Evolutionary conservation across 2,888 invertebrate species (phyloP), one percentile per base, ranked within the genome.

Genomic region (Drosophila borborema): DNA sequence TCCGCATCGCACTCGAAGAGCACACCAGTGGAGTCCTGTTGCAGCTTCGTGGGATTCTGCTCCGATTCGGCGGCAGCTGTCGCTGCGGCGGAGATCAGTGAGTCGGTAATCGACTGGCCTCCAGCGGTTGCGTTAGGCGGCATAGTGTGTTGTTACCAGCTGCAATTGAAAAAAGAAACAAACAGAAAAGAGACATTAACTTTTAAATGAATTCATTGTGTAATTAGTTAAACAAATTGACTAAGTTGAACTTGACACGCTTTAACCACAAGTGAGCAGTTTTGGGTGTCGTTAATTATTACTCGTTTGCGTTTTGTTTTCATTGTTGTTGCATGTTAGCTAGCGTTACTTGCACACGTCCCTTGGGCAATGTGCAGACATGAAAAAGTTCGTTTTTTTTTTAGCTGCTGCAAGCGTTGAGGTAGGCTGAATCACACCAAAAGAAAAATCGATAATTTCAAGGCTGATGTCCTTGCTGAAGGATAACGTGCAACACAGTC

Each of bases 1-100:
- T 96, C 95, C 4, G 95, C 95, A 91, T 96, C 96, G 23, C 94
- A 93, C 91, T 96, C 96, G 81, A 95, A 95, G 46, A 96, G 93
- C 55, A 96, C 96, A 54, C 96, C 93, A 5, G 94, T 94, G n/a
- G 92, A 87, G 74, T 92, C 92, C 60, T 90, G 86, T 61, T 88
- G 85, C 66, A 91, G 70, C 54, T 83, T 91, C 64, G 82, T 90
- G 3, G 87, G 78, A 73, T 89, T 91, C 60, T 82, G 87, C 20
- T 75, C 82, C 38, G 84, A 81, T 63, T 85, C 87, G 43, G 84
- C 81, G 48, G 85, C 79, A 55, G 90, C 83, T 56, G 68, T 72
- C 36, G 84, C 90, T 40, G 82, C 89, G 46, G 83, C 60, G 10
- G 86, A 53, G 59, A 89, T 64, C 66, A 92, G 76, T 16, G 91